Conservation (phyloP, 92 coral and sea anemone genomes). For the Pocillopora meandrina region DNA sequence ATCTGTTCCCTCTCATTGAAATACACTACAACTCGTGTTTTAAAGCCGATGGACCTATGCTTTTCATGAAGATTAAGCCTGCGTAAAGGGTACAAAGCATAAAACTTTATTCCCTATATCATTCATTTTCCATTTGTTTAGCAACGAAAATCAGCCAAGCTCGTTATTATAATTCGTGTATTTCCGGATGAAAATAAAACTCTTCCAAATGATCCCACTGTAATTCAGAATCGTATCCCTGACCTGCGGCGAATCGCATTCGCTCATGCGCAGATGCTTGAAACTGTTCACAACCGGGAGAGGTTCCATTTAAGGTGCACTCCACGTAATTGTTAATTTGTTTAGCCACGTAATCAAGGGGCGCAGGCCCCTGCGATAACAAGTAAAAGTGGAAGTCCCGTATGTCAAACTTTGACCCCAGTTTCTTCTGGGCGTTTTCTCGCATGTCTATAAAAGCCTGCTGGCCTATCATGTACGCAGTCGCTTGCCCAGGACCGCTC, state of each 20-base stretch:
- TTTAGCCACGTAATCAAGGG: slow-evolving; percentile 62
- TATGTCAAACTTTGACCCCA: slow-evolving; percentile 67
- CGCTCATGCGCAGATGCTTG: slow-evolving; percentile 26
- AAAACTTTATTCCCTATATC: background rate
- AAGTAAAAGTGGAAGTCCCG: slow-evolving; percentile 91
- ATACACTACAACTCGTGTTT: no score
- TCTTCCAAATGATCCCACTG: slow-evolving; percentile 30
- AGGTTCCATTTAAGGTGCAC: slow-evolving; percentile 52
- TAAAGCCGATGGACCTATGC: no score
- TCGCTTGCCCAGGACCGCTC: slow-evolving; percentile 97
- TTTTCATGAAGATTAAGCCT: no score
- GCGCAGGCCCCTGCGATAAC: slow-evolving; percentile 81
- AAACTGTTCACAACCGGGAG: slow-evolving; percentile 53
- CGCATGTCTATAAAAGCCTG: slow-evolving; percentile 83
- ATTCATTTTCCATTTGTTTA: background rate
- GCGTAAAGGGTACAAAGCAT: no score
- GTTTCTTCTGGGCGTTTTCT: slow-evolving; percentile 59
- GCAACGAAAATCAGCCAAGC: background rate
- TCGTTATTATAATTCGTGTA: slow-evolving; percentile 26
- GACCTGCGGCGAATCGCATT: background rate
- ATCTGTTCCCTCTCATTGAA: no score
- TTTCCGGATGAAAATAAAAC: slow-evolving; percentile 25
- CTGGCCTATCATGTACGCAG: slow-evolving; percentile 98
- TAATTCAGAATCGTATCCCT: slow-evolving; percentile 1
- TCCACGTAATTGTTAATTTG: slow-evolving; percentile 65